Percentiles rank a stretch among this genome's conserved stretches.
Conservation (phyloP, 2,797 vertebrate species). For the Glyptemys insculpta region DNA sequence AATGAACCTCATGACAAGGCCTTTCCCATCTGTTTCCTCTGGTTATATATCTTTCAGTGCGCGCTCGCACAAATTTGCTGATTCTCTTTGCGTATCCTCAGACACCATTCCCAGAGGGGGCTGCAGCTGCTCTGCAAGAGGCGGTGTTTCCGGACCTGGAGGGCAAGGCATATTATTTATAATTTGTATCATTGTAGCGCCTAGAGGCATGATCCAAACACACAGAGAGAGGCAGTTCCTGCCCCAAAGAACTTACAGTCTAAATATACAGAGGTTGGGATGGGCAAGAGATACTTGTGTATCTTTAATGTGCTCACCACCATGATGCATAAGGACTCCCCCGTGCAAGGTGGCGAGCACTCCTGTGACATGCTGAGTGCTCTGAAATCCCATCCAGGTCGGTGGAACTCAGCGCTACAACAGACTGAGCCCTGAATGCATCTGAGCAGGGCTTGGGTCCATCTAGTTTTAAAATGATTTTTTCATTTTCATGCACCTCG, state of each 20-base stretch:
- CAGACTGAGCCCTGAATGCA: neutral
- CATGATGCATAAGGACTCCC: neutral
- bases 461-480: neutral
- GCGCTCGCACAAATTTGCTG: neutral
- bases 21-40: slow-evolving; percentile 42
- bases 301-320: neutral
- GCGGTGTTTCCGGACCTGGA: neutral
- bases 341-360: neutral
- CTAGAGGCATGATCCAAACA: neutral
- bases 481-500: neutral
- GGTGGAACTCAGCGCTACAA: neutral
- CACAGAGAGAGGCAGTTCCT: neutral
- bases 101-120: neutral
- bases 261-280: neutral
- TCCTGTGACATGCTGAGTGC: neutral
- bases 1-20: neutral
- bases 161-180: neutral
- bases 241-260: neutral
- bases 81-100: neutral
- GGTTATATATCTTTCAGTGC: neutral
- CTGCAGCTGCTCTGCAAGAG: neutral
- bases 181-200: neutral
- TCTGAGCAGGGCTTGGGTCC: neutral
- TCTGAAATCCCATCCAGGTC: neutral
- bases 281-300: neutral